A percentile compares a stretch with the other conserved stretches of the same genome.
Conservation (phyloP, 2,797 vertebrate species). For the Rhinichthys osculus region DNA sequence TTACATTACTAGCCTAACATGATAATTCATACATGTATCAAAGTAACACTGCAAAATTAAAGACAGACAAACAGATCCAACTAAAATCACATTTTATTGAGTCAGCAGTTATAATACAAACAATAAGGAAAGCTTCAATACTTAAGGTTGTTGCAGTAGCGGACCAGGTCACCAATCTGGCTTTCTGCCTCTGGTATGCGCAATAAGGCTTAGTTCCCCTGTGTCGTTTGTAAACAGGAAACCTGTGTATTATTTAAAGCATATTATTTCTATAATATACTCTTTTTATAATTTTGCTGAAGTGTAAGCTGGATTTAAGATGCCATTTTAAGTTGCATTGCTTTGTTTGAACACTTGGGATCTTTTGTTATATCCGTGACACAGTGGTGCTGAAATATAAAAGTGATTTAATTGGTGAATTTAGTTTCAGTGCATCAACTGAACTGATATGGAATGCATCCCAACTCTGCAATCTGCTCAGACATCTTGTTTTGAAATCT, state of each 20-base stretch:
- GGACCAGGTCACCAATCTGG: no score
- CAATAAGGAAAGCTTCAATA: no score
- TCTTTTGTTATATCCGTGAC: background rate
- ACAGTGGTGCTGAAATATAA: background rate
- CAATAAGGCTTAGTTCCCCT: no score
- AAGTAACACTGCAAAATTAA: no score
- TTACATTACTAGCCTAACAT: no score
- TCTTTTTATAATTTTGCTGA: background rate
- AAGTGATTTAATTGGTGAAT: constrained; percentile 2
- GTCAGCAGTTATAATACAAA: no score
- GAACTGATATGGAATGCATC: background rate
- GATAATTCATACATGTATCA: no score
- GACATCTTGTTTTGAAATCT: constrained; percentile 33
- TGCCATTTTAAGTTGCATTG: background rate
- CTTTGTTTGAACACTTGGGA: background rate
- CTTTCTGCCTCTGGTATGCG: no score
- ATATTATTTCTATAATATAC: background rate
- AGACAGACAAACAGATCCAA: no score
- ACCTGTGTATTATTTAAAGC: background rate
- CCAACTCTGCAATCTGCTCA: constrained; percentile 13
- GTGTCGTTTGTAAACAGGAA: no score
- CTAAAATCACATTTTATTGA: no score
- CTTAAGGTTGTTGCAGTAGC: no score
- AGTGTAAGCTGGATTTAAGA: background rate
- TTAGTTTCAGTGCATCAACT: constrained; percentile 2